Conservation (phyloP, 2,888 invertebrate genomes). For the Cryptus viduatorius region DNA sequence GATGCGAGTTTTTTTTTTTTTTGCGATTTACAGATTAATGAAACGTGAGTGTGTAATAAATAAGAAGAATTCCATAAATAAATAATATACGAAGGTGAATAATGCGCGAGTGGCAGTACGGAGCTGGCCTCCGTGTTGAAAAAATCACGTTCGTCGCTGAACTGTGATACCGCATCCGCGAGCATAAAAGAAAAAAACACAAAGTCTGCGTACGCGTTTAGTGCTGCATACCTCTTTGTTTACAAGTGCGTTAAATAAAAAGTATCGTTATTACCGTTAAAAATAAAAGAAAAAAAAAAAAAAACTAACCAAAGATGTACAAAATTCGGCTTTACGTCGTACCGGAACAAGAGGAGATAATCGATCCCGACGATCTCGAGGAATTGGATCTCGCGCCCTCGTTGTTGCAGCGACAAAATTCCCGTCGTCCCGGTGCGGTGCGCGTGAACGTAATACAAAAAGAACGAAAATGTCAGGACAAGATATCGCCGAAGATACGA, state of each 20-base stretch:
- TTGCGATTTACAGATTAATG: conserved; percentile 49
- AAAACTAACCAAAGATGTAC: conserved; percentile 71
- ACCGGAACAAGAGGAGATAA: conserved; percentile 75
- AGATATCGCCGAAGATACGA: conserved; percentile 66
- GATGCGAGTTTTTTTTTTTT: conserved; percentile 26
- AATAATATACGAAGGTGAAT: conserved; percentile 33
- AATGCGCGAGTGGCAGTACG: conserved; percentile 63
- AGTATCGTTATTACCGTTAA: background rate
- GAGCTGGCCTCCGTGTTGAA: conserved; percentile 68
- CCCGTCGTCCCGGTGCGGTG: conserved; percentile 73
- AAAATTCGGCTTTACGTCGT: conserved; percentile 78
- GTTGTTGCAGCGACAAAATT: conserved; percentile 74
- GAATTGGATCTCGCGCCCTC: conserved; percentile 69
- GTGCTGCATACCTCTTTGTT: background rate
- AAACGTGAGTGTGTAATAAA: background rate
- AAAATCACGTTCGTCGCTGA: conserved; percentile 14
- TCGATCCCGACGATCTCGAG: conserved; percentile 71
- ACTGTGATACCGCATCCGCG: conserved; percentile 3
- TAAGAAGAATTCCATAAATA: background rate
- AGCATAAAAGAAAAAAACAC: background rate
- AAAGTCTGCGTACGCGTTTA: background rate
- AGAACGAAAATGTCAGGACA: conserved; percentile 68
- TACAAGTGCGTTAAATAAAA: background rate
- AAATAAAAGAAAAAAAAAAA: background rate
- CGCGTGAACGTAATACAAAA: conserved; percentile 72